Conservation (phyloP, 2,888 invertebrate genomes). For the Drosophila cracens region DNA sequence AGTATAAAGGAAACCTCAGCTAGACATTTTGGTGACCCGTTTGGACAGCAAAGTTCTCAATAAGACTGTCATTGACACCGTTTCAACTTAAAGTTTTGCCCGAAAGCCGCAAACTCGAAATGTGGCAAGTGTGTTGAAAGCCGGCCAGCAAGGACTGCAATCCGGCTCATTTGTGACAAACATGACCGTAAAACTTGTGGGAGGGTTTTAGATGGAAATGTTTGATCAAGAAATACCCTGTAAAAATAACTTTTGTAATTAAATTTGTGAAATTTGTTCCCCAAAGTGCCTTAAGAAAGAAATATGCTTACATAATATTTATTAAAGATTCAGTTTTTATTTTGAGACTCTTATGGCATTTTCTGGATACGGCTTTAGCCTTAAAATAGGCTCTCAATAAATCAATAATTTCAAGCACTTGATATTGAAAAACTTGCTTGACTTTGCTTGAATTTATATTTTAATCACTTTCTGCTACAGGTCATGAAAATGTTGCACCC, state of each 20-base stretch:
- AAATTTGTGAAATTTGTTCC: background rate
- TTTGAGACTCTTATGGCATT: background rate
- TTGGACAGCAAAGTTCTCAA: slow-evolving; percentile 23
- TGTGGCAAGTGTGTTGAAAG: slow-evolving; percentile 21
- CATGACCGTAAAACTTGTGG: slow-evolving; percentile 54
- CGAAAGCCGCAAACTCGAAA: slow-evolving; percentile 39
- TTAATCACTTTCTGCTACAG: background rate
- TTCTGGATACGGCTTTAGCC: background rate
- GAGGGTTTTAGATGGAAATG: background rate
- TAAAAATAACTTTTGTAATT: background rate
- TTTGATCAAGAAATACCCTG: slow-evolving; percentile 1
- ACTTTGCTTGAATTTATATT: background rate
- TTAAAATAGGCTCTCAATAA: background rate
- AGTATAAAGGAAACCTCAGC: slow-evolving; percentile 31
- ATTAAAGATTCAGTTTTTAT: background rate
- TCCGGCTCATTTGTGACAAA: slow-evolving; percentile 59
- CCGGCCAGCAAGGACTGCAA: slow-evolving; percentile 35
- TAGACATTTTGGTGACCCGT: slow-evolving; percentile 22
- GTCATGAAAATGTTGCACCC: background rate
- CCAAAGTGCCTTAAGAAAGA: background rate
- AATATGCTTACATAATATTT: background rate
- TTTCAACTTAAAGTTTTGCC: slow-evolving; percentile 53
- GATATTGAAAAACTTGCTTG: background rate
- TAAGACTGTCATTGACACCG: slow-evolving; percentile 72
- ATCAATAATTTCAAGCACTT: background rate